Conservation (phyloP, 2,888 invertebrate species). For the Teinopalpus imperialis region DNA sequence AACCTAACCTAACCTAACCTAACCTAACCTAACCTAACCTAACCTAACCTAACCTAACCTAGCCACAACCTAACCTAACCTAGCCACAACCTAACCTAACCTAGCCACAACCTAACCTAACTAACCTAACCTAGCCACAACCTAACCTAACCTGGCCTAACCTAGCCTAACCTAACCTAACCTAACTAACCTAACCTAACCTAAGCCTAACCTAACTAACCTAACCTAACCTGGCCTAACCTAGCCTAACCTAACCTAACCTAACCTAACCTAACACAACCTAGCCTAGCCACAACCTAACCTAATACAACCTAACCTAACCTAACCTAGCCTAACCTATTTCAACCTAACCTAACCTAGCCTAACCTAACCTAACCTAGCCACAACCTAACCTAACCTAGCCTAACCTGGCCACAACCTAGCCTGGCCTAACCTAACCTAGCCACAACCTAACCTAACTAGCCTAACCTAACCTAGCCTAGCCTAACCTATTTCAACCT, state of each 20-base stretch:
- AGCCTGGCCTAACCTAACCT: not conserved
- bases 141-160: too few relatives aligned
- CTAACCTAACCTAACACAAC: too few relatives aligned
- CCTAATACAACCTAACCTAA: not conserved
- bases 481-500: not conserved
- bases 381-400: conserved; percentile 1
- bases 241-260: not conserved
- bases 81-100: too few relatives aligned
- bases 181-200: not conserved
- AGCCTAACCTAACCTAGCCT: not conserved
- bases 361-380: not conserved
- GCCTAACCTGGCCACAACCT: not conserved
- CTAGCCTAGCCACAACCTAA: too few relatives aligned
- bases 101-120: too few relatives aligned
- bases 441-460: too few relatives aligned
- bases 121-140: too few relatives aligned
- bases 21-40: conserved; percentile 1
- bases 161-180: too few relatives aligned
- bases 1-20: conserved; percentile 1
- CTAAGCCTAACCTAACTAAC: not conserved
- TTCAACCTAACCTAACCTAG: not conserved
- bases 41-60: conserved; percentile 1
- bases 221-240: not conserved
- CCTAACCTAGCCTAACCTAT: not conserved
- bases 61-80: too few relatives aligned